Percentiles rank a stretch among this genome's conserved stretches.
These are phyloP conservation scores for Colossoma macropomum DNA, from an alignment of 2,113 vertebrate genomes.

Conservation along the genomic window DNA sequence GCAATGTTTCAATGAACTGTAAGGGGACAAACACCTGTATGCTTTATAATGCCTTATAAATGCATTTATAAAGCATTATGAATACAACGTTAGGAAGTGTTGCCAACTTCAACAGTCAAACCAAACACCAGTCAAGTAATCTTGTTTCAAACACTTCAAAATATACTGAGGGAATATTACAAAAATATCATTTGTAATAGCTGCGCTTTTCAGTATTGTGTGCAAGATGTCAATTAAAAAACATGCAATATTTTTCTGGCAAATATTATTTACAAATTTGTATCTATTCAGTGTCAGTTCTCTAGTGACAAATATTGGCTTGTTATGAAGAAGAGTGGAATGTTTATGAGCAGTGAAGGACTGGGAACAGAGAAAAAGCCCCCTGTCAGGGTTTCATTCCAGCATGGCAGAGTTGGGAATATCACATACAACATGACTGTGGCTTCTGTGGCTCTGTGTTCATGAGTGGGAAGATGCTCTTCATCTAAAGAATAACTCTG, in stretches of 20 bases:
- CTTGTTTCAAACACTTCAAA: background rate
- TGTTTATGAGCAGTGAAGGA: slow-evolving; percentile 12
- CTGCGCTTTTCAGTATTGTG: background rate
- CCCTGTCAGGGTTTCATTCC: slow-evolving; percentile 17
- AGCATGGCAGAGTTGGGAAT: slow-evolving; percentile 29
- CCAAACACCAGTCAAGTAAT: background rate
- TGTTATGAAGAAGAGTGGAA: slow-evolving; percentile 8
- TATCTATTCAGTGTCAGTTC: slow-evolving; percentile 28
- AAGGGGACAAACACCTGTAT: no score
- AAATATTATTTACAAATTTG: background rate
- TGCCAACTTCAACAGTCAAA: background rate
- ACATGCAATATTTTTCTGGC: background rate
- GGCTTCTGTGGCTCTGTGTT: slow-evolving; percentile 27
- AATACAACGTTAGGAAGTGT: no score
- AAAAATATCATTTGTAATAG: background rate
- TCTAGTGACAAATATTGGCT: slow-evolving; percentile 43
- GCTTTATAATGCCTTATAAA: no score
- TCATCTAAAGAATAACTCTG: background rate
- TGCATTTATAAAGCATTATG: no score
- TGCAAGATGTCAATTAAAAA: background rate
- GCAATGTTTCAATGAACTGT: no score
- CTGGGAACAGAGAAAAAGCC: background rate
- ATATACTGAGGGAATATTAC: background rate
- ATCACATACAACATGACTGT: slow-evolving; percentile 27
- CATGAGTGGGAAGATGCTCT: background rate